A percentile compares a stretch with the other conserved stretches of the same genome.
Evolutionary conservation across 2,113 vertebrate genomes (phyloP).

Genomic region (Gorsachius goisagi): DNA sequence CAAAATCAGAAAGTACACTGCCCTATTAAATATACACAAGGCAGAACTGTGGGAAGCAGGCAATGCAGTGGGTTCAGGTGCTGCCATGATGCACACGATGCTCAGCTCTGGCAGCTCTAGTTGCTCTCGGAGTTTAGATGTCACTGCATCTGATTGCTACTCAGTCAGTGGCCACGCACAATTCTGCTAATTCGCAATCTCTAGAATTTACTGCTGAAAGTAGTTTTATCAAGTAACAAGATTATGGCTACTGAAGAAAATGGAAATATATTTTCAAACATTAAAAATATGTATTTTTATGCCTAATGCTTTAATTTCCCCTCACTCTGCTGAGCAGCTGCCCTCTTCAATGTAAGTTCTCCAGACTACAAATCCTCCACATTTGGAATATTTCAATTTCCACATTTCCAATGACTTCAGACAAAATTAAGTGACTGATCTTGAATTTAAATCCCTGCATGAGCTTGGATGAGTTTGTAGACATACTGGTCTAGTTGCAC

Average conservation of each 20-base stretch:
- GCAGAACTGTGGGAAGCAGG: neutral
- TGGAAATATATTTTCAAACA: neutral
- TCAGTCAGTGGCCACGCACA: neutral
- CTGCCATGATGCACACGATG: neutral
- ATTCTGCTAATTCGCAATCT: neutral
- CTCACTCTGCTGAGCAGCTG: neutral
- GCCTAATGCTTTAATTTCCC: neutral
- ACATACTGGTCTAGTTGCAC: too few relatives aligned
- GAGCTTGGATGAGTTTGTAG: neutral
- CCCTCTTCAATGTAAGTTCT: neutral
- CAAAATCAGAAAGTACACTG: neutral
- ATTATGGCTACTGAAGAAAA: neutral
- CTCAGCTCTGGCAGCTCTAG: neutral
- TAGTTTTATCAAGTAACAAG: neutral
- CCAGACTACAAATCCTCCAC: neutral
- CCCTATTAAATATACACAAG: neutral
- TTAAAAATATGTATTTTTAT: neutral
- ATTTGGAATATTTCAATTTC: too few relatives aligned
- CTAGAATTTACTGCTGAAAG: neutral
- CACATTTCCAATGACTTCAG: neutral
- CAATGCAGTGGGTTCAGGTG: accelerated
- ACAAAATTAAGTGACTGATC: neutral
- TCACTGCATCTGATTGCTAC: neutral
- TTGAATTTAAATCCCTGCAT: neutral
- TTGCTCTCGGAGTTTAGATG: neutral